phyloP scores from a whole-genome alignment of 2,888 invertebrate species.

The Pheosia tremula region DNA sequence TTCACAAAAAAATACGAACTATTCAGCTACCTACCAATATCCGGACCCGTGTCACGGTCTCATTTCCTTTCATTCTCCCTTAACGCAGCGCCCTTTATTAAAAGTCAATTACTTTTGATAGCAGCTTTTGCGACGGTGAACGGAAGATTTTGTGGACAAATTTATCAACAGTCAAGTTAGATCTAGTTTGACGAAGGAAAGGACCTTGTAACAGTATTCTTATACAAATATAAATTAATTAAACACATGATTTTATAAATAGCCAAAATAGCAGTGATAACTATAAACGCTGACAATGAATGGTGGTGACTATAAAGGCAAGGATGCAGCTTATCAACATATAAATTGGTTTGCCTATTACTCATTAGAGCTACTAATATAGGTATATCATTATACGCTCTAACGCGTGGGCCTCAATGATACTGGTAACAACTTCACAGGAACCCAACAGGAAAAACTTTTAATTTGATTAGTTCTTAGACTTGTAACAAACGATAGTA shows the following conservation, averaged over 20 bases:
- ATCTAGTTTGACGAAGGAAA: no score
- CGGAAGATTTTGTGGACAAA: neutral
- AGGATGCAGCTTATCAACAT: no score
- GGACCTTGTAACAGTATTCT: no score
- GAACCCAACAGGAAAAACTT: conserved; percentile 48
- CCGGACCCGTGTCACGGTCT: conserved; percentile 34
- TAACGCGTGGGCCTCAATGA: conserved; percentile 29
- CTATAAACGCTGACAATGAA: no score
- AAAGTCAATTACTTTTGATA: conserved; percentile 35
- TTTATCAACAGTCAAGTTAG: neutral
- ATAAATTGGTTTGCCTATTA: no score
- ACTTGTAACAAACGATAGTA: conserved; percentile 51
- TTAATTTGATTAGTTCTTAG: conserved; percentile 64
- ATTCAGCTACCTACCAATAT: conserved; percentile 28
- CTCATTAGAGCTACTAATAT: no score
- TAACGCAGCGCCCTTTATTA: conserved; percentile 27
- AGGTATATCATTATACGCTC: neutral
- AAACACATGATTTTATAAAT: no score
- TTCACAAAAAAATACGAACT: conserved; percentile 19
- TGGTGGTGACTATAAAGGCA: no score
- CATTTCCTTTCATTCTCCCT: conserved; percentile 37
- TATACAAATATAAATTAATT: no score
- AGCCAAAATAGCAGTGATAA: no score
- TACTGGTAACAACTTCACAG: conserved; percentile 27
- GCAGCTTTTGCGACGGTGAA: conserved; percentile 11